Evolutionary conservation across 2,797 vertebrate species (phyloP).

Genomic region (Sebastiscus albofasciatus): DNA sequence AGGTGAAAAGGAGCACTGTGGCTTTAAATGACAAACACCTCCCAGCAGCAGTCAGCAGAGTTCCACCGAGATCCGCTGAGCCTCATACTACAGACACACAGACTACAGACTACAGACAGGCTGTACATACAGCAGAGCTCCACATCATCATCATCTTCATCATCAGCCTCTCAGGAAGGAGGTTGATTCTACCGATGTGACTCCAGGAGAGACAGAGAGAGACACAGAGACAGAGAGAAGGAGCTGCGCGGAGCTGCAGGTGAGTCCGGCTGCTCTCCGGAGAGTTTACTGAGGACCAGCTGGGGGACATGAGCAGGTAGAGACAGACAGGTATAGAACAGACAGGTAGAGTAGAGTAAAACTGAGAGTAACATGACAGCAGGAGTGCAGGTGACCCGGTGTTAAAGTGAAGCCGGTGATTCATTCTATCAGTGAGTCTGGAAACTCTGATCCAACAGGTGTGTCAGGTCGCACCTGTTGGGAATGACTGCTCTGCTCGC

Average conservation of each 20-base stretch:
- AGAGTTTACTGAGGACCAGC: not conserved
- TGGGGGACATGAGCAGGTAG: too few relatives aligned
- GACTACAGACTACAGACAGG: not conserved
- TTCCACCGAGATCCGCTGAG: too few relatives aligned
- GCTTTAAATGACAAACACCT: slow-evolving; percentile 82
- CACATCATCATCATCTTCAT: not conserved
- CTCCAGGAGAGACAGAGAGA: not conserved
- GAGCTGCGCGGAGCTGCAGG: slow-evolving; percentile 41
- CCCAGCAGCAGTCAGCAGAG: slow-evolving; percentile 40
- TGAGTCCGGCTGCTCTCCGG: slow-evolving; percentile 29
- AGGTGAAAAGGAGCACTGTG: slow-evolving; percentile 61
- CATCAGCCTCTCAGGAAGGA: slow-evolving; percentile 32
- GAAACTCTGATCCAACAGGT: slow-evolving; percentile 70
- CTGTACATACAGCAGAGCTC: slow-evolving; percentile 10
- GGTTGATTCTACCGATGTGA: slow-evolving; percentile 16
- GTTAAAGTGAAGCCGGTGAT: not conserved
- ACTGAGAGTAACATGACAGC: not conserved
- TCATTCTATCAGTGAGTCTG: not conserved
- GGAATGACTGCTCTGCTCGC: slow-evolving; percentile 1
- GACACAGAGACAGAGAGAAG: not conserved
- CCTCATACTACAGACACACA: slow-evolving; percentile 23
- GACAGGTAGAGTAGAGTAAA: not conserved
- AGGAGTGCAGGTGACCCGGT: not conserved
- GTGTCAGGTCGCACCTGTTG: slow-evolving; percentile 80
- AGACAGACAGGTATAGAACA: too few relatives aligned